Percentiles rank a stretch among this genome's conserved stretches.
These are phyloP conservation scores for Eudyptes chrysolophus DNA, from an alignment of 2,113 vertebrate species.

Conservation along the genomic window DNA sequence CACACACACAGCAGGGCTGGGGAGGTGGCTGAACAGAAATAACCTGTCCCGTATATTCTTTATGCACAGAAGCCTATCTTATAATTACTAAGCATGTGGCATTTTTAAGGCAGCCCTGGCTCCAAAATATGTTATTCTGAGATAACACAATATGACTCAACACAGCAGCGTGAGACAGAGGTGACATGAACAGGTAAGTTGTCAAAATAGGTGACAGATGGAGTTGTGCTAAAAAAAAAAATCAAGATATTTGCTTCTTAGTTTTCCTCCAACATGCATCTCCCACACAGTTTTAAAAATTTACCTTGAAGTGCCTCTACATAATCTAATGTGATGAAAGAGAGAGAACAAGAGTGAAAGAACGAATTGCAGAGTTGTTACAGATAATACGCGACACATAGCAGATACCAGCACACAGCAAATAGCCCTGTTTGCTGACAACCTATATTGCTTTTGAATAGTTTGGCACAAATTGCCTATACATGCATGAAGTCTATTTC, in stretches of 20 bases:
- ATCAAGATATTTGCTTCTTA: slow-evolving; percentile 50
- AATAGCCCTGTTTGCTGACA: slow-evolving; percentile 65
- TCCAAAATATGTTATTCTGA: slow-evolving; percentile 27
- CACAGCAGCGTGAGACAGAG: slow-evolving; percentile 3
- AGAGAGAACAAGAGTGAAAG: slow-evolving; percentile 49
- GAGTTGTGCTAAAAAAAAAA: slow-evolving; percentile 47
- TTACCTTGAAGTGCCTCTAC: slow-evolving; percentile 68
- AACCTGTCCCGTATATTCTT: background rate
- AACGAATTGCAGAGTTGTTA: slow-evolving; percentile 49
- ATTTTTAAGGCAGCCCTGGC: slow-evolving; percentile 30
- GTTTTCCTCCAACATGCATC: slow-evolving; percentile 18
- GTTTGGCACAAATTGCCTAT: slow-evolving; percentile 60
- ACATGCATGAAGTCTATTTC: background rate
- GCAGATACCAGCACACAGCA: slow-evolving; percentile 49
- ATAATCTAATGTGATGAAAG: slow-evolving; percentile 68
- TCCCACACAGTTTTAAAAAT: slow-evolving; percentile 61
- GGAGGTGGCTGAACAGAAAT: background rate
- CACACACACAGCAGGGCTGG: background rate
- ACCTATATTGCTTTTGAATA: slow-evolving; percentile 48
- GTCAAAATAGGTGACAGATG: slow-evolving; percentile 59
- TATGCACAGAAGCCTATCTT: background rate
- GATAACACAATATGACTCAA: slow-evolving; percentile 47
- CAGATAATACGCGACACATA: slow-evolving; percentile 38
- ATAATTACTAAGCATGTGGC: background rate
- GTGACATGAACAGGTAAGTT: slow-evolving; percentile 60